Evolutionary conservation across 2,797 vertebrate species (phyloP), one percentile per base, ranked within the genome.

Genomic region (Sardinella longiceps): DNA sequence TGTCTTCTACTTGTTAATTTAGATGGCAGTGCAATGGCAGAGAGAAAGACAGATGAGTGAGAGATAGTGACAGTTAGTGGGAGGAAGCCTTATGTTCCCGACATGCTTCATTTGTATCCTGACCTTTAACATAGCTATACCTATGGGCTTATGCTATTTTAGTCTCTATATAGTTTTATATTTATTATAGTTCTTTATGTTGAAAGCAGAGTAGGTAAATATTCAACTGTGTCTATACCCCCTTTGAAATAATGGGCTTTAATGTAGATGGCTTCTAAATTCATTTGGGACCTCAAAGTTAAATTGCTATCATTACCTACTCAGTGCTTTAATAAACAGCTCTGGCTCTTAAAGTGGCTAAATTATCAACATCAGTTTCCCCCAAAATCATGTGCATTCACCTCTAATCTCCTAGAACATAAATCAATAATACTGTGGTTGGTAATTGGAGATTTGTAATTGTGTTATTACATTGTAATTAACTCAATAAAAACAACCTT

Each of bases 381-480:
- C 20, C 70, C 20, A 43, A 33, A 77, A 43, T 39, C 20, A 37
- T 77, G 20, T 5, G 15, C 5, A 9, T 39, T 18, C 37, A 23
- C 7, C 1, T 74, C 5, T 39, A 77, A 43, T 74, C 18, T 28
- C 63, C 30, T 33, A 3, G 15, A n/a, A 28, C 5, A 60, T 63
- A 12, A 70, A 37, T 74, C 66, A 74, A 20, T 74, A 14, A 74
- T 39, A 20, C 33, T 74, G 15, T 74, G 66, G 5, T 20, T 74
- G 30, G 37, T 77, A 77, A 77, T 77, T 77, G 43, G 20, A 18
- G 15, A 77, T 77, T 43, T 23, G 37, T 43, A 39, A 43, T 39
- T 77, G 33, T 23, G 70, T 77, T 77, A 77, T 77, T 23, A 43
- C 70, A 77, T 39, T 9, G 37, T 77, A 43, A 77, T 77, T 77